Evolutionary conservation across 53 echinoderm and acorn worm species (phyloP).

Genomic region (Patiria pectinifera): DNA sequence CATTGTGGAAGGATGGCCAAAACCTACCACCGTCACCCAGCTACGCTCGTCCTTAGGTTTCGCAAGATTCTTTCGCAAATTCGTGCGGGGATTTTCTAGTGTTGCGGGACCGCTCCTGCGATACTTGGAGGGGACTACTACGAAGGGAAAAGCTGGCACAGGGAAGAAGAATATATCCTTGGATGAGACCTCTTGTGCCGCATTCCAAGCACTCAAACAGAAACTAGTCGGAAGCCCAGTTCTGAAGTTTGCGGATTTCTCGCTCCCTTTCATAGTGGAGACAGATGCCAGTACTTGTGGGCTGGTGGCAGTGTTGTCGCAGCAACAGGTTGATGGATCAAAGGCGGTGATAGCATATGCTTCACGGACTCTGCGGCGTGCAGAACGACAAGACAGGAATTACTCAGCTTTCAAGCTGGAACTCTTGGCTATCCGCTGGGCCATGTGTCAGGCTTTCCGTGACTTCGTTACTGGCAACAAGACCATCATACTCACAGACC

Average conservation of each 20-base stretch:
- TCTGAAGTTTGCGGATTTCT: constrained; percentile 63
- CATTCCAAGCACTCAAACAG: constrained; percentile 45
- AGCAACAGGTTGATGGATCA: constrained; percentile 6
- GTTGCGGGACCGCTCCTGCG: constrained; percentile 63
- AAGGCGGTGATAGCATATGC: constrained; percentile 51
- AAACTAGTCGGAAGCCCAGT: constrained; percentile 41
- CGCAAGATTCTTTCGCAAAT: constrained; percentile 72
- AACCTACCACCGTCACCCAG: constrained; percentile 58
- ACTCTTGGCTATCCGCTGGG: constrained; percentile 53
- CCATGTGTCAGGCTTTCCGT: constrained; percentile 34
- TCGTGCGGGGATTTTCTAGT: constrained; percentile 56
- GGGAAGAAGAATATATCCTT: background rate
- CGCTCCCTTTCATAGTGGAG: constrained; percentile 23
- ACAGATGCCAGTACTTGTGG: constrained; percentile 53
- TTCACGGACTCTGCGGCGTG: constrained; percentile 22
- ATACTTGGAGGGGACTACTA: background rate
- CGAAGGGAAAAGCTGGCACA: background rate
- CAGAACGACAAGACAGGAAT: constrained; percentile 34
- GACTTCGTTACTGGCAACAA: constrained; percentile 37
- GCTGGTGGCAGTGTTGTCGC: constrained; percentile 41
- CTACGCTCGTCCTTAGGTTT: constrained; percentile 70
- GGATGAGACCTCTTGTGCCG: background rate
- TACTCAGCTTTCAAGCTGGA: constrained; percentile 64
- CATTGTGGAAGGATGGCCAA: constrained; percentile 56
- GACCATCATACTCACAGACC: constrained; percentile 38